phyloP scores from a whole-genome alignment of 2,888 invertebrate genomes.

The Sturmia bella region DNA sequence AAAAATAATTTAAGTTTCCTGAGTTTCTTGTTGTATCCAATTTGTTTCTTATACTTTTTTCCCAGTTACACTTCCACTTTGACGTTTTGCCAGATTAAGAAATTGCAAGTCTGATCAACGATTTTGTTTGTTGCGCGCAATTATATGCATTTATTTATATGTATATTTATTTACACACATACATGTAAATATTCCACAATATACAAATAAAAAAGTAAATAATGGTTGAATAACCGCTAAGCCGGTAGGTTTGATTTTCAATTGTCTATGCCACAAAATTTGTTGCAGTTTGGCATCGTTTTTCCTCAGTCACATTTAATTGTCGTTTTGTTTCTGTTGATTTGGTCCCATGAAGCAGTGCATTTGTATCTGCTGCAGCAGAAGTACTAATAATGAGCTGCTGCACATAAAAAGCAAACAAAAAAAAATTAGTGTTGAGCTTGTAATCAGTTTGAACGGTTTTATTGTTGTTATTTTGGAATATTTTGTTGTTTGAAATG shows the following conservation, averaged over 20 bases:
- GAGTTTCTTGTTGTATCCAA: conserved; percentile 8
- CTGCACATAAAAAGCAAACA: not conserved
- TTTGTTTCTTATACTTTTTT: not conserved
- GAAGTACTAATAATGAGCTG: not conserved
- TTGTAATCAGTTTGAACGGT: conserved; percentile 48
- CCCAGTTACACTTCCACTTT: conserved; percentile 40
- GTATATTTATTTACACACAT: conserved; percentile 3
- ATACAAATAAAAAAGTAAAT: conserved; percentile 14
- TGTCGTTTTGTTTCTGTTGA: conserved; percentile 37
- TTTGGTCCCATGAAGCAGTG: conserved; percentile 12
- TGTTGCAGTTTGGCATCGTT: conserved; percentile 34
- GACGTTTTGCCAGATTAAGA: conserved; percentile 65
- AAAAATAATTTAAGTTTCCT: conserved; percentile 61
- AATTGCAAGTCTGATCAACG: conserved; percentile 50
- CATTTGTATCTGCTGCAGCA: too few species aligned
- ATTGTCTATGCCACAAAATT: conserved; percentile 37
- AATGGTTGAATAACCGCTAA: conserved; percentile 68
- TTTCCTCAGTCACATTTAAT: conserved; percentile 51
- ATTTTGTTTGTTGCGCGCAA: conserved; percentile 27
- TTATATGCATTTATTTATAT: conserved; percentile 31
- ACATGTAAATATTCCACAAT: too few species aligned
- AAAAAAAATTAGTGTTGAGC: conserved; percentile 15
- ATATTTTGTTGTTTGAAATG: not conserved
- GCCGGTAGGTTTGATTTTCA: conserved; percentile 58
- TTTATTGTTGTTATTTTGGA: conserved; percentile 14